Evolutionary conservation across 2,113 vertebrate species (phyloP).

Genomic region (Centropus unirufus): DNA sequence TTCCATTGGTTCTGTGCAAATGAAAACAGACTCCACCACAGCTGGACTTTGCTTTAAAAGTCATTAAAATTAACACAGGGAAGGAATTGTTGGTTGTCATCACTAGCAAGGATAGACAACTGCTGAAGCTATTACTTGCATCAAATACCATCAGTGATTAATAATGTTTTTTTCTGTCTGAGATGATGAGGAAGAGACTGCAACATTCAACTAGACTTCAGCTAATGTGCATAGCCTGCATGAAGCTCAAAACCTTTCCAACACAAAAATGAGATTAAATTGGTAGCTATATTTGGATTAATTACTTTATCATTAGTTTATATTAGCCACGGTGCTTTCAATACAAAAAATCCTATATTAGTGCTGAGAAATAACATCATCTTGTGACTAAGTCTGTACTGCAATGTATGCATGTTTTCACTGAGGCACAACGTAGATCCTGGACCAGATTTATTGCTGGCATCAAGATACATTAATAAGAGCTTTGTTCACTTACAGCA

Average conservation of each 20-base stretch:
- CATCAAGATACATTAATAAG: background rate
- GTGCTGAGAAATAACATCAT: background rate
- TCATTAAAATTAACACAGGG: background rate
- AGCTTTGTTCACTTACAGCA: background rate
- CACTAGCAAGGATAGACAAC: background rate
- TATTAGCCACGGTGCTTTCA: background rate
- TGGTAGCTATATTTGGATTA: constrained; percentile 12
- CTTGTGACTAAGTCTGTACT: background rate
- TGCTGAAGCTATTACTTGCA: background rate
- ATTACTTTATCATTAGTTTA: constrained; percentile 46
- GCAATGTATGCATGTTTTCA: background rate
- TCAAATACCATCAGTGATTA: background rate
- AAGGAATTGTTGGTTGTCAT: constrained; percentile 2
- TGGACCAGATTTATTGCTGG: background rate
- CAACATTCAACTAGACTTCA: background rate
- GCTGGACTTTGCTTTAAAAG: background rate
- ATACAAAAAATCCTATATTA: background rate
- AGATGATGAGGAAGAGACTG: background rate
- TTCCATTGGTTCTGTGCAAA: background rate
- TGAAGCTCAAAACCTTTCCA: constrained; percentile 15
- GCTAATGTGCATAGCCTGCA: background rate
- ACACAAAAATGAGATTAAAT: constrained; percentile 2
- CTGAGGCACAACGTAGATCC: background rate
- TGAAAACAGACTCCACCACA: background rate
- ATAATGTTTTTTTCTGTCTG: background rate